phyloP scores from a whole-genome alignment of 2,888 invertebrate species.

The Rhamphomyia laevipes region DNA sequence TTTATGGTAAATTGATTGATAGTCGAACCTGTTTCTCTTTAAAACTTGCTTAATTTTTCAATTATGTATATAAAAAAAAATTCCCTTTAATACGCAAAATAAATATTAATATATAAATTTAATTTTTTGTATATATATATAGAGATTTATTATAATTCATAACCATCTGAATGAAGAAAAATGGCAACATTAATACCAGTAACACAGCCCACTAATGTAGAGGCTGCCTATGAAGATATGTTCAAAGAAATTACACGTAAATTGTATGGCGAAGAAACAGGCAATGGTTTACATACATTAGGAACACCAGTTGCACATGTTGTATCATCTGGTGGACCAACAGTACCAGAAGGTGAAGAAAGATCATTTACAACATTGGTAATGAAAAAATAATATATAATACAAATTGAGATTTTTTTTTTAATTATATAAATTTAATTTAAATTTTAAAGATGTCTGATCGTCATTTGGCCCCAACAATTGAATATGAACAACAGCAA shows the following conservation, averaged over 20 bases:
- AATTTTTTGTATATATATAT: background rate
- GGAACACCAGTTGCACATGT: constrained; percentile 39
- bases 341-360: constrained; percentile 39
- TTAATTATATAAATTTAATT: constrained; percentile 25
- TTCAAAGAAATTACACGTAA: constrained; percentile 82
- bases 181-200: constrained; percentile 38
- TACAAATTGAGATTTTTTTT: constrained; percentile 2
- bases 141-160: background rate
- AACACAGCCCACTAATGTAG: constrained; percentile 36
- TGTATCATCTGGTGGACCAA: constrained; percentile 37
- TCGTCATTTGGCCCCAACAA: constrained; percentile 36
- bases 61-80: too few species aligned
- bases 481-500: constrained; percentile 32
- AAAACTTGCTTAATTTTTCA: too few species aligned
- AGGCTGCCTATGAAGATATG: constrained; percentile 43
- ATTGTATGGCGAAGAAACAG: constrained; percentile 72
- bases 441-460: constrained; percentile 36
- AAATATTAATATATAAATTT: background rate
- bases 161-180: constrained; percentile 16
- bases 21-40: too few species aligned
- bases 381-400: too few species aligned
- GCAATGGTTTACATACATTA: constrained; percentile 38
- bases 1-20: too few species aligned
- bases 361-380: constrained; percentile 39
- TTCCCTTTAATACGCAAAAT: too few species aligned